Conservation (phyloP, 2,888 invertebrate species). For the Tridacna crocea region DNA sequence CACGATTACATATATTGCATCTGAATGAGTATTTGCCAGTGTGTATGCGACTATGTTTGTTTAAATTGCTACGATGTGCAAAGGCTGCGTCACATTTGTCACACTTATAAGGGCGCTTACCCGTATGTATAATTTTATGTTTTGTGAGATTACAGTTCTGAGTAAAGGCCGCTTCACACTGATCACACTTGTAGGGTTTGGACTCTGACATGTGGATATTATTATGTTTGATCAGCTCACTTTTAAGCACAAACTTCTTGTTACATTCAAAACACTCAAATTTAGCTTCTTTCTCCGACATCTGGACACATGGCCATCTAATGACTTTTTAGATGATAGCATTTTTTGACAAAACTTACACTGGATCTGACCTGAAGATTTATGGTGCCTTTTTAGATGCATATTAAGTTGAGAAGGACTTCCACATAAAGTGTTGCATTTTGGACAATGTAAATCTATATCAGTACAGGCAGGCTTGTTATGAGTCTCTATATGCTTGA, state of each 20-base stretch:
- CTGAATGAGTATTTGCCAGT: neutral
- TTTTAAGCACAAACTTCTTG: neutral
- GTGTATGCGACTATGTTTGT: neutral
- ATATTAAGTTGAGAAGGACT: neutral
- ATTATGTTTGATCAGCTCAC: neutral
- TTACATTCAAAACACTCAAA: neutral
- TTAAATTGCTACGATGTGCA: constrained; percentile 14
- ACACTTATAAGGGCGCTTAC: neutral
- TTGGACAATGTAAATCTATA: neutral
- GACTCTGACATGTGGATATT: neutral
- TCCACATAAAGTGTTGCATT: neutral
- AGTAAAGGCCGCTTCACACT: neutral
- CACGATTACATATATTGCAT: neutral
- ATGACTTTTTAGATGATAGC: neutral
- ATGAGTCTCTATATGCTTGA: neutral
- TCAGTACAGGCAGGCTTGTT: neutral
- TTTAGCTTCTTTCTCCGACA: neutral
- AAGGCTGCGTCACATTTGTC: neutral
- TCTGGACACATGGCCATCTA: neutral
- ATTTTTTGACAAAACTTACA: neutral
- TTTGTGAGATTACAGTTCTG: constrained; percentile 14
- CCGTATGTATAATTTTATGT: constrained; percentile 13
- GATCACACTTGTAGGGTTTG: constrained; percentile 6
- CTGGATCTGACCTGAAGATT: neutral
- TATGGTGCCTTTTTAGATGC: neutral